Conservation (phyloP, 2,888 invertebrate genomes). For the Drosophila histrio region DNA sequence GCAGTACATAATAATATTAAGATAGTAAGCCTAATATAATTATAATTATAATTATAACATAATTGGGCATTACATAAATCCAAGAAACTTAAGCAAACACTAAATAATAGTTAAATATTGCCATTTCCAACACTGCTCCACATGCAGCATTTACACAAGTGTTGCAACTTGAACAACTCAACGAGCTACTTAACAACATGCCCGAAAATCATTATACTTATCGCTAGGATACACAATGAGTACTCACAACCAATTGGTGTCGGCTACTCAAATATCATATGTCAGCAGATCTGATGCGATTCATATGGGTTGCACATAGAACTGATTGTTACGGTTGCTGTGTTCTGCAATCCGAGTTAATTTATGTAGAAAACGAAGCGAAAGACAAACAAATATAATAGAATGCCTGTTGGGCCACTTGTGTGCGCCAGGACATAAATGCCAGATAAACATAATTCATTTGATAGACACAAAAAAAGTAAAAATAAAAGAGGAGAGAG, state of each 20-base stretch:
- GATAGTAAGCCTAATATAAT: too few relatives aligned
- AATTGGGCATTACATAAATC: too few relatives aligned
- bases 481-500: not conserved
- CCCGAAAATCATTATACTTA: conserved; percentile 48
- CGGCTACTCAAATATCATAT: conserved; percentile 21
- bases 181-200: conserved; percentile 34
- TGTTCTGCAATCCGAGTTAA: conserved; percentile 44
- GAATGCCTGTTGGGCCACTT: conserved; percentile 36
- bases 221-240: conserved; percentile 16
- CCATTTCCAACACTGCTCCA: not conserved
- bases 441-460: conserved; percentile 70
- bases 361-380: conserved; percentile 51
- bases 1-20: too few relatives aligned
- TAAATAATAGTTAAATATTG: not conserved
- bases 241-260: conserved; percentile 12
- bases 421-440: conserved; percentile 54
- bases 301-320: conserved; percentile 45
- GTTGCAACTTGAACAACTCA: conserved; percentile 33
- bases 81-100: not conserved
- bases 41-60: too few relatives aligned
- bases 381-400: conserved; percentile 3
- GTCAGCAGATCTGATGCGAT: conserved; percentile 5
- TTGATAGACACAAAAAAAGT: conserved; percentile 19
- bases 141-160: conserved; percentile 6
- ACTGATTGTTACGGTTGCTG: conserved; percentile 45